Evolutionary conservation across 2,113 vertebrate genomes (phyloP), one percentile per base, ranked within the genome.

Genomic region (Psettodes erumei): DNA sequence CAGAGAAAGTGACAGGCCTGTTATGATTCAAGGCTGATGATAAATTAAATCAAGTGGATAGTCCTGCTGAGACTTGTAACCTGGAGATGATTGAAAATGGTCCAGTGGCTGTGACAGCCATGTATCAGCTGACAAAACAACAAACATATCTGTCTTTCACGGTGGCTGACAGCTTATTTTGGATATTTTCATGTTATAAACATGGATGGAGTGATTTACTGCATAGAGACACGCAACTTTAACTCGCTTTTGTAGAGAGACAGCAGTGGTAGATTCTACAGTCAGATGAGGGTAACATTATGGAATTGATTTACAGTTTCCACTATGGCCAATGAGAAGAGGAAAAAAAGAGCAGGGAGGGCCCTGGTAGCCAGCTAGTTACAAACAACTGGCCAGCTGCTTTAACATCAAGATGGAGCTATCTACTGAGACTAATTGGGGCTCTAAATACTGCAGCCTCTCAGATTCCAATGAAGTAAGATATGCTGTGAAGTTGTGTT

Each of bases 41-140:
- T 86, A 76, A 88, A 91, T 88, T 81, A 84, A 89, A 90, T 86
- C 82, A 87, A 84, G 81, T 32, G 66, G 40, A 70, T 55, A 54
- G 66, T 82, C 71, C 79, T 84, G 86, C 79, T 76, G 86, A 79
- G 85, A 81, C 75, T 81, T 79, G 81, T 84, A 84, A 81, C 74
- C 59, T 61, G 28, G 64, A 55, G 79, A 84, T 83, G 88, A 92
- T 88, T 80, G 82, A 89, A 86, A 76, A 71, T 1, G 27, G 35
- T 66, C 33, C 21, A 19, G 25, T 55, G 61, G 51, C 61, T 27
- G 71, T 72, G 84, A 81, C 83, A 79, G 70, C 38, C 63, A 8
- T 8, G 47, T 2, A 55, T 79, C 69, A 75, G 78, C 85, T 81
- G 85, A 85, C 74, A 64, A 74, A 83, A 86, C 77, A 81, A 79